These are phyloP conservation scores for Caenorhabditis wallacei DNA, from an alignment of 2,888 invertebrate species.

Conservation along the genomic window DNA sequence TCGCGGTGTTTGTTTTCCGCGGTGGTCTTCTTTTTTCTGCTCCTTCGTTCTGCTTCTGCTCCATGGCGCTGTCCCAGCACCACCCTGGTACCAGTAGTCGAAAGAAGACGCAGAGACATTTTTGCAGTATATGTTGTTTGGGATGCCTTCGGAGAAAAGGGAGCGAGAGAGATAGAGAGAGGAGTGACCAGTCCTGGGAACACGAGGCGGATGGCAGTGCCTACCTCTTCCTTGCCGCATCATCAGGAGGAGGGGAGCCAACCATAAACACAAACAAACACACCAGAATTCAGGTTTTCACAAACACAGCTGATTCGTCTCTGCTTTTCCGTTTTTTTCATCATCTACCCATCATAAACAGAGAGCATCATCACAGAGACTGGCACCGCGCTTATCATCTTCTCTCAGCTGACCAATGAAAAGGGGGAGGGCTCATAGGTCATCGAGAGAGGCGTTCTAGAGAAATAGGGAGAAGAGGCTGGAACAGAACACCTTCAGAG, in stretches of 20 bases:
- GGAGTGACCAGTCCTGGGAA: conserved; percentile 45
- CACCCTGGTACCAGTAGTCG: conserved; percentile 50
- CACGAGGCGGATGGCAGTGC: conserved; percentile 43
- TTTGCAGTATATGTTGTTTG: conserved; percentile 18
- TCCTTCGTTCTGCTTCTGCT: not conserved
- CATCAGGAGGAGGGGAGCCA: not conserved
- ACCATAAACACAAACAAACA: conserved; percentile 47
- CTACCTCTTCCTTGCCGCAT: conserved; percentile 18
- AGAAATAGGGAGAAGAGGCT: not conserved
- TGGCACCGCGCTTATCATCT: conserved; percentile 26
- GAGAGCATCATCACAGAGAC: conserved; percentile 48
- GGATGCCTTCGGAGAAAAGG: not conserved
- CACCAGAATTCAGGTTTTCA: conserved; percentile 39
- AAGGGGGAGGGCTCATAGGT: conserved; percentile 26
- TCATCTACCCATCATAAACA: not conserved
- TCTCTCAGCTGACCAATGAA: conserved; percentile 42
- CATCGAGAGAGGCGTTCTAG: conserved; percentile 18
- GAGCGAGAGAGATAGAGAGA: not conserved
- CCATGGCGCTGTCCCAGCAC: conserved; percentile 16
- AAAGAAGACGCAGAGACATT: conserved; percentile 34
- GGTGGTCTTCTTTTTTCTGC: conserved; percentile 19
- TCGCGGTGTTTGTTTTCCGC: conserved; percentile 63
- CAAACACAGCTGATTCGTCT: conserved; percentile 28
- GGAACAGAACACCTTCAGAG: conserved; percentile 4
- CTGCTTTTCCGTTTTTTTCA: not conserved